Evolutionary conservation across 2,797 vertebrate species (phyloP), one percentile per base, ranked within the genome.

Genomic region (Ibycter americanus): DNA sequence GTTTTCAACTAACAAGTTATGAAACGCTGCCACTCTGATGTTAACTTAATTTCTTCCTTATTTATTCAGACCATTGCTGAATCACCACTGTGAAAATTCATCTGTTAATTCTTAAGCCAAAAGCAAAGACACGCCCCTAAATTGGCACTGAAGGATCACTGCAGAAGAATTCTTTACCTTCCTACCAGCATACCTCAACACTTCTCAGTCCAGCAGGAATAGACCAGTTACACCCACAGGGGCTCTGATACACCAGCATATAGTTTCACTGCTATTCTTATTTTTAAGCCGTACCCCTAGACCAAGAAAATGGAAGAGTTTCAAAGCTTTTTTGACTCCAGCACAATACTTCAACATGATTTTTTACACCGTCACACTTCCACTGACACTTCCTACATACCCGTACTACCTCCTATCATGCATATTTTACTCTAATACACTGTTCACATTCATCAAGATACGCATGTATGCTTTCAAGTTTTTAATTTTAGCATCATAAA

Each of bases 101-200:
- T 88, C 47, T 89, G 90, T 94, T 97, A 89, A 89, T 92, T 93
- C 83, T 80, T 89, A 95, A 85, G 31, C 80, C 70, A 90, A 95
- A 38, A 96, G 77, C 80, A 96, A 94, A 94, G 94, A 86, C 96
- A 93, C 90, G 96, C 96, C 93, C 93, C 86, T 96, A 59, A 89
- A 70, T 4, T 94, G 67, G 47, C 81, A 84, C 12, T 32, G 55
- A 79, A 82, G 77, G 83, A 95, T 88, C 38, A 52, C 73, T 73
- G 49, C 70, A 85, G 71, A 78, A 77, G 65, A 93, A 88, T 88
- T 89, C 79, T 92, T 85, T 61, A 83, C 74, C 63, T 85, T 79
- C 34, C 65, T 65, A 51, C 12, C 34, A 76, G 55, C n/a, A 22
- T 9, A 76, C 31, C 56, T 77, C 76, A 63, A 66, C 22, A 46